Evolutionary conservation across 2,113 vertebrate genomes (phyloP).

Genomic region (Aleadryas rufinucha): DNA sequence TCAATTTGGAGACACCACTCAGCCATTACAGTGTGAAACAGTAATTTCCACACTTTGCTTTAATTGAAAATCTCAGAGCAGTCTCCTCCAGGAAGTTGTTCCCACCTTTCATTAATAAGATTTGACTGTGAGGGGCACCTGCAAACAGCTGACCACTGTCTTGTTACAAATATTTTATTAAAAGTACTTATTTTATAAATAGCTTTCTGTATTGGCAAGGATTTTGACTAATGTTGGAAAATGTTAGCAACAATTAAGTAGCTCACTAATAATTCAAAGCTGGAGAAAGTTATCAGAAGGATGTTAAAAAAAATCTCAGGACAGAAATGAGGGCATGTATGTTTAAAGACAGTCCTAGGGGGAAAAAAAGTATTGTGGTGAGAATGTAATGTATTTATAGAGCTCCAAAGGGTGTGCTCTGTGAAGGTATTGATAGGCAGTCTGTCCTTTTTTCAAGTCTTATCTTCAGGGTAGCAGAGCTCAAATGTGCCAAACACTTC

Average conservation of each 20-base stretch:
- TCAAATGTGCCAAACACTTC: slow-evolving; percentile 59
- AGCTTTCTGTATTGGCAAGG: background rate
- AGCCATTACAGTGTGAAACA: background rate
- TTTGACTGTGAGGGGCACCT: background rate
- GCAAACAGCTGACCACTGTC: background rate
- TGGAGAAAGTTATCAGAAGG: background rate
- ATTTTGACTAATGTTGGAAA: slow-evolving; percentile 6
- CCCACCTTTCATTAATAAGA: background rate
- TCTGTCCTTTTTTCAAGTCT: slow-evolving; percentile 59
- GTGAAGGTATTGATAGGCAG: slow-evolving; percentile 57
- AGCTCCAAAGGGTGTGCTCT: slow-evolving; percentile 61
- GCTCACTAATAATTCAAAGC: background rate
- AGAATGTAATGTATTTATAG: slow-evolving; percentile 48
- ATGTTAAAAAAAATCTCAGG: background rate
- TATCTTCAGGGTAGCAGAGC: slow-evolving; percentile 71
- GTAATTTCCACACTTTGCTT: too few species aligned
- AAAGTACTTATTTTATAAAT: background rate
- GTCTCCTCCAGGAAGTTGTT: background rate
- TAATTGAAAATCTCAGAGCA: background rate
- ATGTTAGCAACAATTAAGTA: background rate
- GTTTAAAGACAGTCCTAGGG: background rate
- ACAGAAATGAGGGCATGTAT: background rate
- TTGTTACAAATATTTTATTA: background rate
- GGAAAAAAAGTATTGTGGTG: background rate
- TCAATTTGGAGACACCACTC: background rate